These are phyloP conservation scores for Naja naja DNA, from an alignment of 2,113 vertebrate species.

Conservation along the genomic window DNA sequence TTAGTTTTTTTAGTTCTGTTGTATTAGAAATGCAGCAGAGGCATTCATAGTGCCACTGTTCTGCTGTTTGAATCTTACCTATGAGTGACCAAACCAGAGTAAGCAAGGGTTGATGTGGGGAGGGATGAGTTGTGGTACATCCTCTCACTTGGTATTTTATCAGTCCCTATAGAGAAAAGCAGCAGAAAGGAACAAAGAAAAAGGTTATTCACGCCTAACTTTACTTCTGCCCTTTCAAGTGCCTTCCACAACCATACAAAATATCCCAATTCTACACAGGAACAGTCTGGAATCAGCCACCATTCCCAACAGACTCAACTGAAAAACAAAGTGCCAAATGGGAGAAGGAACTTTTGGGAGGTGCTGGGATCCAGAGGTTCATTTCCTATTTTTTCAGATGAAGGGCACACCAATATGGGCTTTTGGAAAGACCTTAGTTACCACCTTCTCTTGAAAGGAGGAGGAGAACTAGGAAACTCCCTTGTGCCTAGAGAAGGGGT, in stretches of 20 bases:
- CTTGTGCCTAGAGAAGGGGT: background rate
- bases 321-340: background rate
- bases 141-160: background rate
- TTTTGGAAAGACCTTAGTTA: background rate
- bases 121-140: background rate
- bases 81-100: background rate
- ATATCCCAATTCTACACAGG: background rate
- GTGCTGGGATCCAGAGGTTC: background rate
- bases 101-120: background rate
- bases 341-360: background rate
- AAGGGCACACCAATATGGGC: background rate
- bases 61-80: background rate
- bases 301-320: background rate
- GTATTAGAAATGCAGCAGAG: background rate
- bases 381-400: background rate
- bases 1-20: background rate
- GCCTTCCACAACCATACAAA: background rate
- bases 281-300: background rate
- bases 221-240: background rate
- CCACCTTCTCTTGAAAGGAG: background rate
- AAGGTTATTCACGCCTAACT: background rate
- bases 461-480: background rate
- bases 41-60: too few species aligned
- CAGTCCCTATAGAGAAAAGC: background rate
- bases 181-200: background rate